These are phyloP conservation scores for Xenops minutus DNA, from an alignment of 2,797 vertebrate genomes.

Conservation along the genomic window DNA sequence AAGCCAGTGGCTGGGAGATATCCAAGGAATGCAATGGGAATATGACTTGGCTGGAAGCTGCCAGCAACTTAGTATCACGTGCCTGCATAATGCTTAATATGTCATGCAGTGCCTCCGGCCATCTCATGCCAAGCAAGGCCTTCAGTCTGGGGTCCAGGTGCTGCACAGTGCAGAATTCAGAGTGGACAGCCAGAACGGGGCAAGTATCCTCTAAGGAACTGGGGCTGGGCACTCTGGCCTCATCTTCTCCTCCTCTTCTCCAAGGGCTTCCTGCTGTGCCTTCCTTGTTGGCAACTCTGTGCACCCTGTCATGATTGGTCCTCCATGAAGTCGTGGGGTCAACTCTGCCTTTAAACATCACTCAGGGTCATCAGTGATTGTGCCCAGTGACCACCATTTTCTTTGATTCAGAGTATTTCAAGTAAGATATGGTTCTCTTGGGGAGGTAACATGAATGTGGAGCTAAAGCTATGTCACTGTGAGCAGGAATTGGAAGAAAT, in stretches of 20 bases:
- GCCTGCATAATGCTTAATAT: conserved; percentile 48
- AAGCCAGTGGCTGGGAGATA: conserved; percentile 57
- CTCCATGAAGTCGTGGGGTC: background rate
- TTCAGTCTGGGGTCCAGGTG: background rate
- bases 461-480: background rate
- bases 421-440: background rate
- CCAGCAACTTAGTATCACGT: conserved; percentile 51
- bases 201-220: background rate
- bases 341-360: background rate
- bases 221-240: background rate
- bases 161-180: background rate
- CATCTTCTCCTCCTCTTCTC: background rate
- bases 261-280: background rate
- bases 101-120: conserved; percentile 23
- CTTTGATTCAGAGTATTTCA: background rate
- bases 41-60: conserved; percentile 53
- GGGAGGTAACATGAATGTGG: background rate
- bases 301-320: background rate
- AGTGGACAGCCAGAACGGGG: background rate
- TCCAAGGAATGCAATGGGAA: conserved; percentile 68
- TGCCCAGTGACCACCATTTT: background rate
- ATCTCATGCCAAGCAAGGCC: background rate
- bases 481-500: background rate
- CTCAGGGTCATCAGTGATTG: background rate
- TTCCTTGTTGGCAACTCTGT: background rate